Evolutionary conservation across 1,140 invertebrate species (phyloP).

Genomic region (Ylistrum balloti): DNA sequence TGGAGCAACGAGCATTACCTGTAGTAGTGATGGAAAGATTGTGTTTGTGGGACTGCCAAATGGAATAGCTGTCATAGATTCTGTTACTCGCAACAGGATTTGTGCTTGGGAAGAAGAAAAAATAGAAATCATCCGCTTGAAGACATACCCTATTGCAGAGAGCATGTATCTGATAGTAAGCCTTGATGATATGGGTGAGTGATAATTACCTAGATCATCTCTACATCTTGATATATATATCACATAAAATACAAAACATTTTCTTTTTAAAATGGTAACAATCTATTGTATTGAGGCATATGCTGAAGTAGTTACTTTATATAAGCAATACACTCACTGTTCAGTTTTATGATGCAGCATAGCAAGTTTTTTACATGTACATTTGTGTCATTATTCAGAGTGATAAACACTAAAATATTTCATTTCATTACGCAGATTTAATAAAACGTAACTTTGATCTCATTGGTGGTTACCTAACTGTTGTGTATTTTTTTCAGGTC

Average conservation of each 20-base stretch:
- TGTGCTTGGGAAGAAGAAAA: conserved; percentile 75
- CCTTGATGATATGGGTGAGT: conserved; percentile 79
- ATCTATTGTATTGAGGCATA: no score
- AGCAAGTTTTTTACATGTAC: no score
- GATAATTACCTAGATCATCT: neutral
- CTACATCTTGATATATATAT: no score
- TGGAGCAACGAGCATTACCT: conserved; percentile 57
- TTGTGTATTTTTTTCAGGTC: conserved; percentile 69
- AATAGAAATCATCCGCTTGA: conserved; percentile 73
- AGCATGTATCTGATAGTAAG: conserved; percentile 71
- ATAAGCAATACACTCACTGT: no score
- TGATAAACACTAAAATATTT: no score
- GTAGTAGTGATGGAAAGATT: conserved; percentile 75
- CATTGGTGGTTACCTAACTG: neutral
- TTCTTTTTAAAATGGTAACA: no score
- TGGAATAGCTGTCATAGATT: conserved; percentile 74
- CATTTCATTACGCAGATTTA: no score
- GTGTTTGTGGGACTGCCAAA: conserved; percentile 77
- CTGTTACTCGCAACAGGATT: conserved; percentile 65
- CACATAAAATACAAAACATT: no score
- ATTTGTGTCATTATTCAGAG: no score
- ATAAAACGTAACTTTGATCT: no score
- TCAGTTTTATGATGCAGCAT: no score
- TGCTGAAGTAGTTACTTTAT: no score
- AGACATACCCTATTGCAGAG: conserved; percentile 65